Conservation (phyloP, 2,888 invertebrate genomes). For the Cheilosia vernalis region DNA sequence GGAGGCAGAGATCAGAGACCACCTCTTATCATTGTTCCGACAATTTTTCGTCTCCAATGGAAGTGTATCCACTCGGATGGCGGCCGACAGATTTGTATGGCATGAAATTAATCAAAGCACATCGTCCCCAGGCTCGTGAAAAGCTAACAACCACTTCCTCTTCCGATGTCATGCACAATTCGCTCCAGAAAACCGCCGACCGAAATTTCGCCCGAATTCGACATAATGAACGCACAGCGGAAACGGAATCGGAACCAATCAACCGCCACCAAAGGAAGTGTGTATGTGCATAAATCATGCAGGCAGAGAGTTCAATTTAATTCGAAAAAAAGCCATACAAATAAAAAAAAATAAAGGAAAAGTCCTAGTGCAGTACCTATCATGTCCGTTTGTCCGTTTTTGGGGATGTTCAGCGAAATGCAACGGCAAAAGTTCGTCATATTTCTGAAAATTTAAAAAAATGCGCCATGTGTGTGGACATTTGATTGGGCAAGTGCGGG, state of each 20-base stretch:
- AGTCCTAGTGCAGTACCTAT: not conserved
- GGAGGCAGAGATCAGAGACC: too few relatives aligned
- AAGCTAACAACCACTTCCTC: not conserved
- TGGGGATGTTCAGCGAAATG: constrained; percentile 3
- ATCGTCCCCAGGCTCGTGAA: not conserved
- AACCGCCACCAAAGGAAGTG: constrained; percentile 8
- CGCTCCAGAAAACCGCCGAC: not conserved
- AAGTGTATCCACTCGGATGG: too few relatives aligned
- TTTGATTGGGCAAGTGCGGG: too few relatives aligned
- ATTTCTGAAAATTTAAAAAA: not conserved
- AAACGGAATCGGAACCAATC: constrained; percentile 4
- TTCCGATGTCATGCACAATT: not conserved
- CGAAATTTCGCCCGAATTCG: not conserved
- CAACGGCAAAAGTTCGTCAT: not conserved
- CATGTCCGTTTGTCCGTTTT: not conserved
- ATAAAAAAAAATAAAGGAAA: constrained; percentile 5
- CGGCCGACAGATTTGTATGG: too few relatives aligned
- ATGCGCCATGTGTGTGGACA: not conserved
- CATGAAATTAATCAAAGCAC: not conserved
- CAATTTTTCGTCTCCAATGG: too few relatives aligned
- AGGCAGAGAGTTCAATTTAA: not conserved
- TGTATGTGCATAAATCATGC: constrained; percentile 29
- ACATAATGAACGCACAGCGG: too few relatives aligned
- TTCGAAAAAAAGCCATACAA: constrained; percentile 9
- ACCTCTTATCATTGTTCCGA: too few relatives aligned